Base-by-base conservation (phyloP, 92 coral and sea anemone species). In the Zoanthus solanderi region DNA sequence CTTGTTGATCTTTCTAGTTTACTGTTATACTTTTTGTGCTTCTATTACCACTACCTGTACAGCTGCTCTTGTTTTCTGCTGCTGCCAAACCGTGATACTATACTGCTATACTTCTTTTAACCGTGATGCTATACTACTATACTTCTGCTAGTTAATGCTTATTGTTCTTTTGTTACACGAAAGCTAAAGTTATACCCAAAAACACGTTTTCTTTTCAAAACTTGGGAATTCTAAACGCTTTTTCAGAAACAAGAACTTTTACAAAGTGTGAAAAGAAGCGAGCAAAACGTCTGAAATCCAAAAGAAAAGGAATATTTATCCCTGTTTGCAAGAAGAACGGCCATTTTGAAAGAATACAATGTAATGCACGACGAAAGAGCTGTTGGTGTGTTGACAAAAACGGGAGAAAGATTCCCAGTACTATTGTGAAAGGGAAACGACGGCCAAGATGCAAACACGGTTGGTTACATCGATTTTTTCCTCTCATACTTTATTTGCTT, bases 321-420 rank as follows among this genome's bases (percentile, higher is more conserved):
- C 99, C 99, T 32, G 77, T 50, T 32, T 97, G 99, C 79, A 97
- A 93, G 58, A 47, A 44, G 42, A 91, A 97, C 78, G 99, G 99
- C 2, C 87, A 92, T 2, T 97, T 92, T 63, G 90, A 84, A 79
- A 83, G 88, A n/a, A 86, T 77, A 6, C 99, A 97, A 83, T 97
- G 99, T 65, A 87, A 90, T 57, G 69, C 77, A 53, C 78, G 87
- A 4, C n/a, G 53, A 14, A 79, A 69, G 60, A 86, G 42, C 84
- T 97, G 99, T 67, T 97, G 99, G 99, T 97, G 99, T 48, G 99
- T 95, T 7, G 87, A 94, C 60, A 80, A 83, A 9, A 84, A 89
- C 7, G 99, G 99, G 1, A 92, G 68, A 71, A 88, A 84, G 83
- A 90, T 95, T 12, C 67, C 79, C 9, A 97, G 93, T 44, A 95